These are phyloP conservation scores for Neodiprion fabricii DNA, from an alignment of 1,140 invertebrate species.

Conservation along the genomic window DNA sequence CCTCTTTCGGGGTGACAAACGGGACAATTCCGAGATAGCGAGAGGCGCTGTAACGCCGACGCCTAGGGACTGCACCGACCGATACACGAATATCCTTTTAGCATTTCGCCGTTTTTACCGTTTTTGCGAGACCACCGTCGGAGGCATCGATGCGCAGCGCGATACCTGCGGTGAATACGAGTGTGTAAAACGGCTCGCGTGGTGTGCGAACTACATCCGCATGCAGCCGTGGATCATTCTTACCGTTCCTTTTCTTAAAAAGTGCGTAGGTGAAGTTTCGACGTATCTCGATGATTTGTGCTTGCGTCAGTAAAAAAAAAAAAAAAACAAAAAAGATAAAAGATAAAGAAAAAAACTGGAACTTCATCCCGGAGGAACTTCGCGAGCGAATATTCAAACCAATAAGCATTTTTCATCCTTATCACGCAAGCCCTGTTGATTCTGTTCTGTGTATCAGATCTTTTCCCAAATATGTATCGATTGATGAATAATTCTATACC, in stretches of 20 bases:
- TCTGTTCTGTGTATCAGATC: too few relatives aligned
- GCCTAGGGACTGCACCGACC: slow-evolving; percentile 35
- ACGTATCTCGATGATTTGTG: not conserved
- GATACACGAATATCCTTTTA: slow-evolving; percentile 54
- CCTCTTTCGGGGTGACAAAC: not conserved
- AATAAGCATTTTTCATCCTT: too few relatives aligned
- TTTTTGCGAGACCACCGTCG: slow-evolving; percentile 1
- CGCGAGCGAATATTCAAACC: too few relatives aligned
- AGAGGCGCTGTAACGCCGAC: slow-evolving; percentile 20
- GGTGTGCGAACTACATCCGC: not conserved
- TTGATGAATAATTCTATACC: too few relatives aligned
- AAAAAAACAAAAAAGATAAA: too few relatives aligned
- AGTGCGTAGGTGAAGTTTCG: not conserved
- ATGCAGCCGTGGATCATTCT: not conserved
- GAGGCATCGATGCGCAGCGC: not conserved
- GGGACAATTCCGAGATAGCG: not conserved
- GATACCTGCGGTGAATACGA: not conserved
- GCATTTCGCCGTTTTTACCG: slow-evolving; percentile 18
- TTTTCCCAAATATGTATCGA: too few relatives aligned
- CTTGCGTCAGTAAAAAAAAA: too few relatives aligned
- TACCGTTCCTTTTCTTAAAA: not conserved
- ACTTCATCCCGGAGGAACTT: too few relatives aligned
- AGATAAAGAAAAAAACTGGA: too few relatives aligned
- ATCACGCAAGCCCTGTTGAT: too few relatives aligned
- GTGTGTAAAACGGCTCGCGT: not conserved